These are phyloP conservation scores for Chrysoperla carnea DNA, from an alignment of 1,140 invertebrate genomes.

Conservation along the genomic window DNA sequence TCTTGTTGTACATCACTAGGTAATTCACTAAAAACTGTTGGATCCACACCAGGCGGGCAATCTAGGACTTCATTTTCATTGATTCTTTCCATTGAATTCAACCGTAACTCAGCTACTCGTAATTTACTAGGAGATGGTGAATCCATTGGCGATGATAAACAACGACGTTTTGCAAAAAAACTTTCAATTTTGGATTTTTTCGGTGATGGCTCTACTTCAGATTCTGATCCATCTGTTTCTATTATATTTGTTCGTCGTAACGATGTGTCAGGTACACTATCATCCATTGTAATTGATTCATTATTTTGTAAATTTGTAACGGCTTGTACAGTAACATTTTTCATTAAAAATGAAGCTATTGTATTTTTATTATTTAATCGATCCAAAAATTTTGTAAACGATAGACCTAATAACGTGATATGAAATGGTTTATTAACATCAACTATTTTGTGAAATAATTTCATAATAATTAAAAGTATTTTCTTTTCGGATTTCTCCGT, in stretches of 20 bases:
- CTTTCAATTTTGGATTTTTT: conserved; percentile 40
- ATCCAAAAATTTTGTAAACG: conserved; percentile 62
- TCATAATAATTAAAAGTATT: conserved; percentile 50
- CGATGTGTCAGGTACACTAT: conserved; percentile 16
- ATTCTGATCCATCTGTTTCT: conserved; percentile 32
- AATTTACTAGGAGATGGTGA: conserved; percentile 39
- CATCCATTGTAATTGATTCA: conserved; percentile 13
- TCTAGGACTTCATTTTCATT: conserved; percentile 18
- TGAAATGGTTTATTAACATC: conserved; percentile 54
- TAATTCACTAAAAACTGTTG: conserved; percentile 37
- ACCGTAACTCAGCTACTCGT: conserved; percentile 35
- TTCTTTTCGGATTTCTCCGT: conserved; percentile 37
- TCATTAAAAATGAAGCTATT: conserved; percentile 51
- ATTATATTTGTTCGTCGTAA: conserved; percentile 24
- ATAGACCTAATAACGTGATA: conserved; percentile 54
- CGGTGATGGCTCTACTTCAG: conserved; percentile 46
- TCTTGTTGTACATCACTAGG: conserved; percentile 40
- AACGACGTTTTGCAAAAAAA: conserved; percentile 25
- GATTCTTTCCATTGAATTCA: conserved; percentile 33
- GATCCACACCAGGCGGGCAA: conserved; percentile 37
- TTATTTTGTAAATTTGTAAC: conserved; percentile 38
- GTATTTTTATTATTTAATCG: conserved; percentile 38
- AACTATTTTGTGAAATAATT: conserved; percentile 53
- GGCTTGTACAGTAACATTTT: conserved; percentile 50
- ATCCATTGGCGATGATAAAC: conserved; percentile 24